Evolutionary conservation across 2,113 vertebrate genomes (phyloP).

Genomic region (Formicarius rufipectus): DNA sequence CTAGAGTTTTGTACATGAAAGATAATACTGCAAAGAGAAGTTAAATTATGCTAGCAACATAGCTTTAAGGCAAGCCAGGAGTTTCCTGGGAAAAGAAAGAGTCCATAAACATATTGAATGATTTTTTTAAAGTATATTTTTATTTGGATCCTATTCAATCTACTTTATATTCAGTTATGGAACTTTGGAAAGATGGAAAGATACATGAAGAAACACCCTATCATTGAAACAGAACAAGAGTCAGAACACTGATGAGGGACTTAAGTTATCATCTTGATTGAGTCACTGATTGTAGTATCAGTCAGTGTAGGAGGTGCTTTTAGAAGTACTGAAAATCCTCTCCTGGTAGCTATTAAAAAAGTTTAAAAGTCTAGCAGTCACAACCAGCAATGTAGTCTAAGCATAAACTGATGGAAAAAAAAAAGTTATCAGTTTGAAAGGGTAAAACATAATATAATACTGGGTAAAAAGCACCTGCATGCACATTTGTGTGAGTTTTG

Average conservation of each 20-base stretch:
- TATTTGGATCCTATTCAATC: not conserved
- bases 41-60: not conserved
- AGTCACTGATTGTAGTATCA: conserved; percentile 42
- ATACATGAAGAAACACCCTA: not conserved
- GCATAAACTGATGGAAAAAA: not conserved
- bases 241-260: not conserved
- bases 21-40: not conserved
- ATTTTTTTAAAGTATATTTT: not conserved
- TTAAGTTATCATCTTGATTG: not conserved
- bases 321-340: conserved; percentile 10
- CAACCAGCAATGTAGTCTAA: conserved; percentile 32
- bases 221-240: not conserved
- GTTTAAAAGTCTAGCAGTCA: conserved; percentile 1
- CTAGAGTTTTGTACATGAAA: not conserved
- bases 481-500: not conserved
- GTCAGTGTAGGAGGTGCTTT: not conserved
- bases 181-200: not conserved
- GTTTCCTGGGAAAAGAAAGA: not conserved
- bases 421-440: conserved; percentile 32
- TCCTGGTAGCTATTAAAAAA: conserved; percentile 20
- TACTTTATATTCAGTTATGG: not conserved
- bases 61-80: not conserved
- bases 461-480: not conserved
- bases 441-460: not conserved
- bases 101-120: not conserved